Evolutionary conservation across 2,113 vertebrate genomes (phyloP), one percentile per base, ranked within the genome.

Genomic region (Amphilophus citrinellus): DNA sequence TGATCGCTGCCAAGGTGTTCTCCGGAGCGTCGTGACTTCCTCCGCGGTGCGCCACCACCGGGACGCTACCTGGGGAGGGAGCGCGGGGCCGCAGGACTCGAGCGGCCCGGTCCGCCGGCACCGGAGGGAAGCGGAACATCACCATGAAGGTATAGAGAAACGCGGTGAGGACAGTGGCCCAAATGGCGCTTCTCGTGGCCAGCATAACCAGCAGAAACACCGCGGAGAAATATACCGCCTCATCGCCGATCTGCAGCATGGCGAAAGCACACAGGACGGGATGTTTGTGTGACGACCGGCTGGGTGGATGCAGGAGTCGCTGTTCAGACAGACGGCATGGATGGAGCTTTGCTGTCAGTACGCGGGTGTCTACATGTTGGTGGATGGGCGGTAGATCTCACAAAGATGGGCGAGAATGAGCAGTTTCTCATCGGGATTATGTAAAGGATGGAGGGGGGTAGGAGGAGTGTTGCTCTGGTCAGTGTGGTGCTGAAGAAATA

Each of bases 1-100:
- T 92, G 89, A 98, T 97, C 62, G 98, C 97, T 1, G 95, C 97
- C 85, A 98, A 85, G 6, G 98, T 98, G 96, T 98, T 98, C 95
- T 98, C 98, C 17, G 98, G 98, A 2, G 97, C 97, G 79, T 98
- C 98, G 93, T 98, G 96, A 6, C 96, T 93, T 1, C 96, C 98
- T 18, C 96, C 98, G 57, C 98, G 96, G 88, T 97, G 97, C 65
- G 97, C 98, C 88, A 99, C 95, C 84, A 94, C 95, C 8, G 96
- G 91, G 6, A 96, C 87, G 68, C 90, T 82, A 56, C 91, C 75
- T 2, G 87, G 32, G 4, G 79, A 37, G 6, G 76, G 84, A 62
- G 84, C 84, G 27, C 73, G 37, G 59, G 97, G 97, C 90, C 94
- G 95, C 65, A 99, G 94, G 66, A 98, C 96, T 73, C 96, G 95